Base-by-base conservation (phyloP, 2,888 invertebrate genomes). In the Lysandra coridon region DNA sequence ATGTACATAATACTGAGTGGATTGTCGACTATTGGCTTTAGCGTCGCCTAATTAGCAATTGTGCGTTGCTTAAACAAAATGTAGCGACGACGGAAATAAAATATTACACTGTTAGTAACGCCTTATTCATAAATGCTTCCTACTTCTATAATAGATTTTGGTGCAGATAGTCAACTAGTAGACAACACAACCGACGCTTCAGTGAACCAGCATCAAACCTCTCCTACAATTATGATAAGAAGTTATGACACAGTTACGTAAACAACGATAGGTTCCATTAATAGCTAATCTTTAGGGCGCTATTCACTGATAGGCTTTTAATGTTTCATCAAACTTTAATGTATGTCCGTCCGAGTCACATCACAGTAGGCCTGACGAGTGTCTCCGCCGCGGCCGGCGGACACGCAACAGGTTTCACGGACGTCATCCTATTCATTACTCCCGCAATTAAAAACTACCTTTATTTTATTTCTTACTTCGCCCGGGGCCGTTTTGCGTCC, bases 401-500 rank as follows among this genome's bases (percentile, higher is more conserved):
- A 75, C 23, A 37, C 17, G 40, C 75, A 30, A 75, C 76, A 53
- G 57, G 76, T 76, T 76, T 57, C 6, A 33, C 23, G 76, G 23
- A 76, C 76, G 17, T 76, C 57, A 76, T 30, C 17, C 57, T 57
- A 76, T 76, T 76, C 53, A 57, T 14, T 57, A 76, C 57, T 75
- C 49, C 49, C 49, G 76, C 53, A 76, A 76, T 75, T 79, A 79
- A 74, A 73, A 74, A 75, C 80, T 82, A 81, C 82, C 79, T 81
- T 78, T 78, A 78, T 81, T 64, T 82, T 79, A 78, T 80, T 80
- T 82, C 79, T 81, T 81, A 79, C 81, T 78, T 81, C 81, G 80
- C 80, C 81, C 79, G 82, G 81, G 69, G 80, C 80, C 81, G 79
- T 80, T 83, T 80, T 80, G 82, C 80, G 85, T 86, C 87, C 86